Percentiles rank a stretch among this genome's conserved stretches.
Evolutionary conservation across 2,888 invertebrate species (phyloP).

Genomic region (Ectropis crepuscularia): DNA sequence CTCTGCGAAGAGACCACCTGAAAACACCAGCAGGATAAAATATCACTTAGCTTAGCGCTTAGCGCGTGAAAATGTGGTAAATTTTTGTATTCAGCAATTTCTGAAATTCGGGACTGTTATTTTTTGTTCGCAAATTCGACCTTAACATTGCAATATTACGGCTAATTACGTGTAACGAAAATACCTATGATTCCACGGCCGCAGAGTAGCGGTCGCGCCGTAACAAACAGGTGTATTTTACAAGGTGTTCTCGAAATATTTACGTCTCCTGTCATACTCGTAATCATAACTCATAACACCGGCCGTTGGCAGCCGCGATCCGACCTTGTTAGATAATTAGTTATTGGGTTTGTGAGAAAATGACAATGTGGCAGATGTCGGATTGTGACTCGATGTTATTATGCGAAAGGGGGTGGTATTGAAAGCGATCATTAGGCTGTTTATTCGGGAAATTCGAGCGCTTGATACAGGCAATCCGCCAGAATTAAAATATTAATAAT

Average conservation of each 20-base stretch:
- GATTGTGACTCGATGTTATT: no score
- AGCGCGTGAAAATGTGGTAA: no score
- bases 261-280: constrained; percentile 18
- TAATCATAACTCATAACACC: constrained; percentile 30
- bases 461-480: no score
- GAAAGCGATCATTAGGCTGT: no score
- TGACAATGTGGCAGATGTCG: background rate
- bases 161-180: constrained; percentile 17
- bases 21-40: no score
- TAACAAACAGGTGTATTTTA: constrained; percentile 46
- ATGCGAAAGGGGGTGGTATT: no score
- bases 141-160: background rate
- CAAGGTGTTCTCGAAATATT: constrained; percentile 38
- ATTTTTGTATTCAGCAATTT: no score
- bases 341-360: background rate
- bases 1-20: no score
- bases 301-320: constrained; percentile 35
- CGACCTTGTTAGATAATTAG: constrained; percentile 10
- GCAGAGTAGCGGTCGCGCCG: constrained; percentile 11
- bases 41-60: no score
- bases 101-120: background rate
- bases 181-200: constrained; percentile 29
- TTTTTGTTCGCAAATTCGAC: background rate
- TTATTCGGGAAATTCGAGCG: no score
- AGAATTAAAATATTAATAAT: no score